A percentile compares a stretch with the other conserved stretches of the same genome.
Evolutionary conservation across 2,797 vertebrate genomes (phyloP).

Genomic region (Sorex maritimensis): DNA sequence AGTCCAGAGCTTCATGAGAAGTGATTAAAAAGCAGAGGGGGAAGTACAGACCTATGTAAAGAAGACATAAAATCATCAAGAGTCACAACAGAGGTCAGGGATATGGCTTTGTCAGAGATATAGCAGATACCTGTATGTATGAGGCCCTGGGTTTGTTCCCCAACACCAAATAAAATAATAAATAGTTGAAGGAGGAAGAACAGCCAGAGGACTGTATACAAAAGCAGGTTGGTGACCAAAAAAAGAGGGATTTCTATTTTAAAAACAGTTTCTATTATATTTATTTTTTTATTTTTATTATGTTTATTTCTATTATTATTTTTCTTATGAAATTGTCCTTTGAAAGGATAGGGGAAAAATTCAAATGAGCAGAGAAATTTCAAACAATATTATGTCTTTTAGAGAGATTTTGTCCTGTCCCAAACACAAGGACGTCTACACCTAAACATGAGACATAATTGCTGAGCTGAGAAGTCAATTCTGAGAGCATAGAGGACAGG

Average conservation of each 20-base stretch:
- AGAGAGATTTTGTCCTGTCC: neutral
- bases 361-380: constrained; percentile 30
- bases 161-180: too few species aligned
- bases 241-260: constrained; percentile 7
- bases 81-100: neutral
- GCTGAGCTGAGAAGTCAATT: neutral
- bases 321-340: constrained; percentile 10
- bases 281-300: too few species aligned
- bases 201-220: constrained; percentile 7
- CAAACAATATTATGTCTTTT: constrained; percentile 48
- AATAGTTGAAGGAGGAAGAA: neutral
- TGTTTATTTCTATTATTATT: neutral
- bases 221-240: constrained; percentile 38
- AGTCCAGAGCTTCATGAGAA: neutral
- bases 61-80: neutral
- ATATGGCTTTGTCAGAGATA: too few species aligned
- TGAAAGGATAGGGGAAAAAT: constrained; percentile 26
- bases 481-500: neutral
- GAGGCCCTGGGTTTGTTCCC: too few species aligned
- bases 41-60: neutral
- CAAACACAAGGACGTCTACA: constrained; percentile 34
- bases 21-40: neutral
- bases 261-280: neutral
- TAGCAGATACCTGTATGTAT: too few species aligned
- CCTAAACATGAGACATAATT: constrained; percentile 27